These are phyloP conservation scores for Capitulum mitella DNA, from an alignment of 2,888 invertebrate genomes.

Conservation along the genomic window DNA sequence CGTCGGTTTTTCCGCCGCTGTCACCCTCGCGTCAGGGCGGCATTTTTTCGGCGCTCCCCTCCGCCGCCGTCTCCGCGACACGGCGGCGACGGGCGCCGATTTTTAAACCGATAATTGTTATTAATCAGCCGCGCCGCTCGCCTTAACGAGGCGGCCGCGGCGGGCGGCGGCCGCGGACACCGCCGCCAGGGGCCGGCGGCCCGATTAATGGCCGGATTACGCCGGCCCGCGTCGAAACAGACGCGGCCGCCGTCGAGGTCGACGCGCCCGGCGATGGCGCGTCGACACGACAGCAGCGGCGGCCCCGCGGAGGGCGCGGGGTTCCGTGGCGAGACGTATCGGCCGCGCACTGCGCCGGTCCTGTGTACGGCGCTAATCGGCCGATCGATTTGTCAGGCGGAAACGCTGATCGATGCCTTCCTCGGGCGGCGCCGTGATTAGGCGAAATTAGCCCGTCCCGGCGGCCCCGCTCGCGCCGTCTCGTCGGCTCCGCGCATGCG, in stretches of 20 bases:
- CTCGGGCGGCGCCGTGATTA: neutral
- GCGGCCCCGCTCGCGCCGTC: neutral
- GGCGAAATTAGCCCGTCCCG: slow-evolving; percentile 13
- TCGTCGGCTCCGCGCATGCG: neutral
- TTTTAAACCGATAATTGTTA: slow-evolving; percentile 26
- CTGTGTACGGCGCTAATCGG: neutral
- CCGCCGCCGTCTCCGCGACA: neutral
- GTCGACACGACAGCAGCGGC: neutral
- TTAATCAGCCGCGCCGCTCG: neutral
- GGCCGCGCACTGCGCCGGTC: neutral
- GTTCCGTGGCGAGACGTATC: neutral
- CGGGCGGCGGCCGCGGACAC: neutral
- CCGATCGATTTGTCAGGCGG: neutral
- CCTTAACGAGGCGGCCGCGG: neutral
- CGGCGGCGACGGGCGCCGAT: slow-evolving; percentile 11
- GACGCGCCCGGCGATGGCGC: no score
- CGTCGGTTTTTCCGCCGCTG: neutral
- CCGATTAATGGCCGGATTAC: neutral
- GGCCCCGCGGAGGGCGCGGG: neutral
- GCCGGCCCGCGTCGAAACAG: neutral
- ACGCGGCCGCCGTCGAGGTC: no score
- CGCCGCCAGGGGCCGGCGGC: no score
- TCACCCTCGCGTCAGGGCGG: neutral
- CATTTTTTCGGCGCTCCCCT: slow-evolving; percentile 23
- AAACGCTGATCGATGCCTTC: slow-evolving; percentile 10